Base-by-base conservation (phyloP, 2,797 vertebrate genomes). In the Poeciliopsis presidionis region DNA sequence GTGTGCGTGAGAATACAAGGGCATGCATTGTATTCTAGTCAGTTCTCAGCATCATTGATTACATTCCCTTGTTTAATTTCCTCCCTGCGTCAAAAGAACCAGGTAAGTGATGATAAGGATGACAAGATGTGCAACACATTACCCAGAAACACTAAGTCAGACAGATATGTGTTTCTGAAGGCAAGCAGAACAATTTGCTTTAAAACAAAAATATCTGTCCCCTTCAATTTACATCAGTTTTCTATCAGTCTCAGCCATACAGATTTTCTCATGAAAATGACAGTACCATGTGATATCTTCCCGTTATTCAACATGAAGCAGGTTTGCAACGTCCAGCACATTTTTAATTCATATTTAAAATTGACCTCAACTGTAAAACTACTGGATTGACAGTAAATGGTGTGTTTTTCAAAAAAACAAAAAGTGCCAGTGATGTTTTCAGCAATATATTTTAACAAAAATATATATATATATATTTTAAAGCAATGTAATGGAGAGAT, bases 61-160 rank as follows among this genome's bases (percentile, higher is more conserved):
- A 78, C 85, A 78, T 86, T 74, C 71, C 79, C 73, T 86, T 85
- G 74, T 91, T 91, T 89, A 73, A 87, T 91, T 91, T 86, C 81
- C 76, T 78, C 76, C 76, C 65, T 36, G 59, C 75, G 76, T 90
- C 81, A 76, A 84, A 86, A 90, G 80, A 88, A 89, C 57, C 81
- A 82, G 75, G 84, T 82, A 86, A 88, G 80, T 73, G 18, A 77
- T 78, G 85, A 91, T 87, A 81, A 89, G 76, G 79, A 74, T 51
- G 76, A 89, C 74, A 61, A 85, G 76, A 87, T 79, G 76, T 46
- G 47, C 70, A 39, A 69, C 73, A 75, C 75, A 72, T 73, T 36
- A 16, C 83, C 28, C 28, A 75, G 43, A 47, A 51, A 77, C n/a
- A 61, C 43, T 18, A 28, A 30, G 33, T 67, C 70, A 77, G 36